Base-by-base conservation (phyloP, 2,888 invertebrate species). In the Agrenia bidenticulata region DNA sequence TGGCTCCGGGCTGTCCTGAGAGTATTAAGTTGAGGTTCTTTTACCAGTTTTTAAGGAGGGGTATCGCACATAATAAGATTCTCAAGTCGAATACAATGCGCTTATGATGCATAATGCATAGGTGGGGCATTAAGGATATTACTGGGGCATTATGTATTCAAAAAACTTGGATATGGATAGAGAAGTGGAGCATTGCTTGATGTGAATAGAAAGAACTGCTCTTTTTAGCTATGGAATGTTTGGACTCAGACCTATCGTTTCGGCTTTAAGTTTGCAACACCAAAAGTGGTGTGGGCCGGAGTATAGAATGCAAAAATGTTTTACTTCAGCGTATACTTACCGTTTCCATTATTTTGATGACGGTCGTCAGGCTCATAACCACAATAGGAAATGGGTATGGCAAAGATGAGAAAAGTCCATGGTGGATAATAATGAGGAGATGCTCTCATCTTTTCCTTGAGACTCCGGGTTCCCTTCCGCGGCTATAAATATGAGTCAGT, bases 381-480 rank as follows among this genome's bases (percentile, higher is more conserved):
- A 54, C 70, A 67, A 63, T 70, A 70, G 60, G 67, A 66, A 61
- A 69, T 67, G 60, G 70, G 70, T 61, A 70, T 70, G 66, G 70
- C 70, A 56, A 70, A 70, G 61, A 70, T 65, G 65, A 70, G 70
- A 66, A 70, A 70, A 65, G 70, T 70, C 70, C 70, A 70, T 63
- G 70, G 65, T 63, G 70, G 67, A 70, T 67, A 70, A 63, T 70
- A 68, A 60, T 59, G 63, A 65, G 63, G 54, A 63, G 67, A 65
- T 56, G 67, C 63, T 67, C 67, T 67, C 67, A 67, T 70, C 63
- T 57, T 57, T 15, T 39, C 56, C 23, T 26, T 23, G 7, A 26
- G 26, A 13, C 26, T 55, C 26, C 32, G 17, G 4, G 7, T 45
- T 19, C 19, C 32, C 17, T 23, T 55, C 55, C 37, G 55, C 32